Percentiles rank a stretch among this genome's conserved stretches.
Conservation (phyloP, 2,888 invertebrate genomes). For the Eupeodes latifasciatus region DNA sequence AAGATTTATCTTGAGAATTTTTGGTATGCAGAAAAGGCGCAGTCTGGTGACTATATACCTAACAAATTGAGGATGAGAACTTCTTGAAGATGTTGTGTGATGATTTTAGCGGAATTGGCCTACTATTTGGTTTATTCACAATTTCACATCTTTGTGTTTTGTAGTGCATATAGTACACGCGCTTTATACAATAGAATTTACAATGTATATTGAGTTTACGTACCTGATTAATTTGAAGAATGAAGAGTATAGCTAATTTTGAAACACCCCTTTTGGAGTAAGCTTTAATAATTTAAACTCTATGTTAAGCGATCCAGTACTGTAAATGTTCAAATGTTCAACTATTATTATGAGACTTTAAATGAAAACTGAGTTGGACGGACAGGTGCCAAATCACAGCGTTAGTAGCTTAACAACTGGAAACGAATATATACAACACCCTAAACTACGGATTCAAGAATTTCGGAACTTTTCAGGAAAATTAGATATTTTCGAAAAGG, state of each 20-base stretch:
- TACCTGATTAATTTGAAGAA: not conserved
- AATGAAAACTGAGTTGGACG: too few relatives aligned
- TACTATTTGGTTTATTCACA: not conserved
- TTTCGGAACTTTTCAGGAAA: too few relatives aligned
- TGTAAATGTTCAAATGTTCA: too few relatives aligned
- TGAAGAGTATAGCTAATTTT: not conserved
- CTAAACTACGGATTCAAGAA: too few relatives aligned
- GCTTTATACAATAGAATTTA: not conserved
- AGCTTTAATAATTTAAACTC: too few relatives aligned
- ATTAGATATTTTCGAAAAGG: too few relatives aligned
- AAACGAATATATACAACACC: too few relatives aligned
- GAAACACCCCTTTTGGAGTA: too few relatives aligned
- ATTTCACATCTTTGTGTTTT: slow-evolving; percentile 1
- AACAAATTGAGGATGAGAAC: not conserved
- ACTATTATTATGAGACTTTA: too few relatives aligned
- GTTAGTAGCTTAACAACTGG: too few relatives aligned
- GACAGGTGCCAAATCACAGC: too few relatives aligned
- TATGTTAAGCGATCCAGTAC: too few relatives aligned
- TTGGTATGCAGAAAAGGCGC: slow-evolving; percentile 16
- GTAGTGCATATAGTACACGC: not conserved
- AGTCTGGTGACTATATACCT: not conserved
- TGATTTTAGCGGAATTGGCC: not conserved
- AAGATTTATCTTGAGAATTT: slow-evolving; percentile 16
- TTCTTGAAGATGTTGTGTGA: not conserved
- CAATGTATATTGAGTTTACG: not conserved